phyloP scores from a whole-genome alignment of 2,888 invertebrate genomes.

The Toxonevra muliebris region DNA sequence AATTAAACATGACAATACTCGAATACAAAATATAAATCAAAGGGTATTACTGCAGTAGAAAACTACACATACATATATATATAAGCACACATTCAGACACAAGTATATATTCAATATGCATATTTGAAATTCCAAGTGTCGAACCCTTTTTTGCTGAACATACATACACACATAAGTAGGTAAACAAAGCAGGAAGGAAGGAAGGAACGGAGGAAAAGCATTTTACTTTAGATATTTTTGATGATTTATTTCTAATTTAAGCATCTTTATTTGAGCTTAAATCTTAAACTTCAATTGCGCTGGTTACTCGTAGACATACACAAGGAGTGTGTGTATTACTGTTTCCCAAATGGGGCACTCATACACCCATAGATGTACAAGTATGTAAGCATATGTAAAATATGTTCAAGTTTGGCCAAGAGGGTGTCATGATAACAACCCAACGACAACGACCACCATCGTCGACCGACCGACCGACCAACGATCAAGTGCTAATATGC shows the following conservation, averaged over 20 bases:
- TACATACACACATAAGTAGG: no score
- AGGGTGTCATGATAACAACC: no score
- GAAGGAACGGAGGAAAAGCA: not conserved
- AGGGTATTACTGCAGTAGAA: constrained; percentile 28
- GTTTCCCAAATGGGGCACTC: constrained; percentile 8
- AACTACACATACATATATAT: constrained; percentile 9
- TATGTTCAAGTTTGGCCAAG: no score
- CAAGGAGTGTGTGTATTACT: constrained; percentile 6
- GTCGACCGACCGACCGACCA: not conserved
- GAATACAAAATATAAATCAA: constrained; percentile 34
- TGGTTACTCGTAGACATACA: not conserved
- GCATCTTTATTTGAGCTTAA: constrained; percentile 22
- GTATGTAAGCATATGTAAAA: no score
- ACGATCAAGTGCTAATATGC: constrained; percentile 25
- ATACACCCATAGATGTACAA: not conserved
- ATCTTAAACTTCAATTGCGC: constrained; percentile 21
- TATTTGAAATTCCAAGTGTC: constrained; percentile 22
- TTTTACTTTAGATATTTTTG: constrained; percentile 6
- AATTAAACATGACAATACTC: constrained; percentile 51
- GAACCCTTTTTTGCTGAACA: constrained; percentile 19
- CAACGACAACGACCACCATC: no score
- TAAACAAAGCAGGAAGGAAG: no score
- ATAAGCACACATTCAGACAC: not conserved
- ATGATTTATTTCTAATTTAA: constrained; percentile 32
- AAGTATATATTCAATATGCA: not conserved